Conservation (phyloP, 2,888 invertebrate species). For the Thyatira batis region DNA sequence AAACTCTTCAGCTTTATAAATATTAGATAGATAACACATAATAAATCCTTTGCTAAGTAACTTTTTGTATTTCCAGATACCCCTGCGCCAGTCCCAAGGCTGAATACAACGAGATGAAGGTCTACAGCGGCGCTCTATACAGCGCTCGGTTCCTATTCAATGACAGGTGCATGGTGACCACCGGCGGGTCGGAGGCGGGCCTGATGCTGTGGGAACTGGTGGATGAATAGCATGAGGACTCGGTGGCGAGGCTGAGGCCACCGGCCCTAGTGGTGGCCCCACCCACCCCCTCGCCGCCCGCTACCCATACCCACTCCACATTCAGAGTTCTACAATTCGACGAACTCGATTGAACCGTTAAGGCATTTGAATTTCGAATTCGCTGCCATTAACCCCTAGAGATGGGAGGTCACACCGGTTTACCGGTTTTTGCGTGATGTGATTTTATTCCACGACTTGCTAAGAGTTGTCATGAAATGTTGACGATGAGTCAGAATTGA, state of each 20-base stretch:
- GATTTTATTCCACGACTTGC: background rate
- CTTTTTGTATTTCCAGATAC: slow-evolving; percentile 78
- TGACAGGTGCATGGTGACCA: slow-evolving; percentile 91
- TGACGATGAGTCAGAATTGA: background rate
- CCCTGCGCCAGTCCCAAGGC: slow-evolving; percentile 93
- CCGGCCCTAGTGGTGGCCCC: slow-evolving; percentile 68
- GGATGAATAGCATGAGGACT: slow-evolving; percentile 85
- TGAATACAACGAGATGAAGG: slow-evolving; percentile 94
- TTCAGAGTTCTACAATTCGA: slow-evolving; percentile 70
- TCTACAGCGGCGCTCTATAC: slow-evolving; percentile 92
- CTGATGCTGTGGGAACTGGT: slow-evolving; percentile 95
- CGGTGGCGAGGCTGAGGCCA: slow-evolving; percentile 53
- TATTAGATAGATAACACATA: no score
- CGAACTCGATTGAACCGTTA: slow-evolving; percentile 61
- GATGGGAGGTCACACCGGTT: background rate
- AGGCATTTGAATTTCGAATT: background rate
- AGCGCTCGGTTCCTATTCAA: slow-evolving; percentile 92
- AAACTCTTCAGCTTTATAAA: no score
- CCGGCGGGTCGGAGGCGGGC: slow-evolving; percentile 94
- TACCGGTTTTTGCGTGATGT: background rate
- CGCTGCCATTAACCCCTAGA: background rate
- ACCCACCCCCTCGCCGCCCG: slow-evolving; percentile 68
- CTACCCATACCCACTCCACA: slow-evolving; percentile 47
- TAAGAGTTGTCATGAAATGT: background rate
- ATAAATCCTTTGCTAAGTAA: background rate